phyloP scores from a whole-genome alignment of 2,888 invertebrate genomes.

The Melinaea menophilus region DNA sequence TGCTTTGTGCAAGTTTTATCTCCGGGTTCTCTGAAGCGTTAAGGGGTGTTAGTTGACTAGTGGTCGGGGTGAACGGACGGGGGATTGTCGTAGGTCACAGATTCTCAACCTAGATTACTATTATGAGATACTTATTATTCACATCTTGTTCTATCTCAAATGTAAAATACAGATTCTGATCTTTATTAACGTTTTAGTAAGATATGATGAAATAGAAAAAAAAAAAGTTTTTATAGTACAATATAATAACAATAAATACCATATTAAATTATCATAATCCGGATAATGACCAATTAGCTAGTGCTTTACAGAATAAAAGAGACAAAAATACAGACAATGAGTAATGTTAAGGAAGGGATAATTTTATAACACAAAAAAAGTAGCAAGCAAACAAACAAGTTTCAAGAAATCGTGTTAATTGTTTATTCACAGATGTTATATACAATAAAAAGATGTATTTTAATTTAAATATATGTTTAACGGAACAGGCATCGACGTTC shows the following conservation, averaged over 20 bases:
- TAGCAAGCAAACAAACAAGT: neutral
- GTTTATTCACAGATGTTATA: neutral
- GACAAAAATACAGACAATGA: conserved; percentile 10
- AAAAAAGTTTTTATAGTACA: no score
- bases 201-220: no score
- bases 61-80: conserved; percentile 44
- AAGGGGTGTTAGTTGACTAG: conserved; percentile 36
- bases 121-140: conserved; percentile 8
- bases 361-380: conserved; percentile 8
- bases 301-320: conserved; percentile 5
- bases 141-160: no score
- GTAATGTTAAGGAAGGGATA: conserved; percentile 10
- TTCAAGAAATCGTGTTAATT: neutral
- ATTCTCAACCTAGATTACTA: conserved; percentile 27
- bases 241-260: no score
- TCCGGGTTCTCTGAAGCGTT: conserved; percentile 45
- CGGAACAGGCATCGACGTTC: no score
- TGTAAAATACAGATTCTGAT: no score
- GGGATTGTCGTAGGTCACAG: conserved; percentile 42
- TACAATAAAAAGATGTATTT: neutral
- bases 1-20: conserved; percentile 62
- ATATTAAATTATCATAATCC: neutral
- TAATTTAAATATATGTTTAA: neutral
- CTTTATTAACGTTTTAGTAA: no score
- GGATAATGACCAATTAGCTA: neutral